Evolutionary conservation across 2,888 invertebrate genomes (phyloP), one percentile per base, ranked within the genome.

Genomic region (Lissocephala sabroskyi): DNA sequence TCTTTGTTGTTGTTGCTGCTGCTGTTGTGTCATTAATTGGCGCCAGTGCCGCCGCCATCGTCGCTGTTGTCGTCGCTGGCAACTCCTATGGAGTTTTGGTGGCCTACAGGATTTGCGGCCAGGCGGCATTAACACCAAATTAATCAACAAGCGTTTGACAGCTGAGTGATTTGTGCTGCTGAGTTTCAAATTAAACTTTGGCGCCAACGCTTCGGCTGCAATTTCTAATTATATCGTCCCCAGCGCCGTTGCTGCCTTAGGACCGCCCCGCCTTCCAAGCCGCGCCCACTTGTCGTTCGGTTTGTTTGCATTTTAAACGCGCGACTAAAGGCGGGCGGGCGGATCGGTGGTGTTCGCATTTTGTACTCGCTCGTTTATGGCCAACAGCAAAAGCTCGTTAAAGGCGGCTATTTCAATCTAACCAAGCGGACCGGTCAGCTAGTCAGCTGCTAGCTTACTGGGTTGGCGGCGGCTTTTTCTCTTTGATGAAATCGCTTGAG

Each of bases 81-180:
- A 23, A 7, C 23, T 23, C 23, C 23, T 3, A 9, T 33, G 3
- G 33, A 13, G 4, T 23, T 23, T 23, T 17, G 10, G 35, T 13
- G 13, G 2, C 16, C 10, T 13, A 32, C 58, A 56, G 56, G 56
- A 56, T 56, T 52, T 56, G 47, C 29, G 47, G 54, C 39, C 33
- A 29, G 18, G 49, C 74, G 59, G 62, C 68, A 76, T 73, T 76
- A 68, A 65, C 76, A 67, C 73, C 68, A 71, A 73, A 75, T 68
- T 75, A 68, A 68, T 68, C 76, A 68, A 65, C 68, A 48, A 62
- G 56, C 73, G 65, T 75, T 65, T 75, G 71, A 71, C 71, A 73
- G 68, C 45, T 71, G 76, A 71, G 61, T 75, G 71, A 75, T 71
- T 71, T 73, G 76, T 65, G 61, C 53, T 50, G 26, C 45, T 29